A percentile compares a stretch with the other conserved stretches of the same genome.
Conservation (phyloP, 2,888 invertebrate genomes). For the Notodonta dromedarius region DNA sequence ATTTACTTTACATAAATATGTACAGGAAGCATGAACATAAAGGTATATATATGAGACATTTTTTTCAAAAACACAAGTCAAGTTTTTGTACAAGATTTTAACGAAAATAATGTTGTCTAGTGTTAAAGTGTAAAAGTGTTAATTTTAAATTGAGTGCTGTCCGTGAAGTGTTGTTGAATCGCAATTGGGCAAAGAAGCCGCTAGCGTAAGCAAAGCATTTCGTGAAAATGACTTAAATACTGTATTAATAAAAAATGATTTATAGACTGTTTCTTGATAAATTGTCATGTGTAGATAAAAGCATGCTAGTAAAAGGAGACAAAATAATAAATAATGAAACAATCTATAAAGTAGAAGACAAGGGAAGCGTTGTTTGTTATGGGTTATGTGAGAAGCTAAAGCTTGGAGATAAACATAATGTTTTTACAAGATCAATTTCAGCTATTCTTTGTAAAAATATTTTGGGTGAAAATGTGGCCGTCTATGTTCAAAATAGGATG, state of each 20-base stretch:
- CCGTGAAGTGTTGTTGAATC: conserved; percentile 33
- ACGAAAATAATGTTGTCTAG: conserved; percentile 5
- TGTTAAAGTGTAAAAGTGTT: conserved; percentile 31
- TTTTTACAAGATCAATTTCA: conserved; percentile 37
- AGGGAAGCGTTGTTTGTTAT: conserved; percentile 57
- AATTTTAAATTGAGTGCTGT: conserved; percentile 33
- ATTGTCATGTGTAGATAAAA: conserved; percentile 41
- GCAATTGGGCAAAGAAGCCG: conserved; percentile 60
- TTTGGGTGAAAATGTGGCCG: conserved; percentile 26
- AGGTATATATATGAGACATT: conserved; percentile 24
- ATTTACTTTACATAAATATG: conserved; percentile 42
- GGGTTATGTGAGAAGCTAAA: conserved; percentile 61
- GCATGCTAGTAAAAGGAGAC: conserved; percentile 48
- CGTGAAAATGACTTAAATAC: conserved; percentile 33
- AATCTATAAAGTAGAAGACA: conserved; percentile 69
- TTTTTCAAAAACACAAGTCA: conserved; percentile 49
- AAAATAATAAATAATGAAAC: conserved; percentile 59
- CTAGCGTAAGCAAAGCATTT: conserved; percentile 74
- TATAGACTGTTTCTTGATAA: conserved; percentile 61
- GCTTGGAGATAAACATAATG: conserved; percentile 45
- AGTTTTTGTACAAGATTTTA: conserved; percentile 67
- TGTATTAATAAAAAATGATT: conserved; percentile 25
- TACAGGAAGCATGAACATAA: conserved; percentile 24
- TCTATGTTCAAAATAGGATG: conserved; percentile 8
- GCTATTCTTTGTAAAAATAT: conserved; percentile 31